Evolutionary conservation across 2,113 vertebrate genomes (phyloP), one percentile per base, ranked within the genome.

Genomic region (Oryzias javanicus): DNA sequence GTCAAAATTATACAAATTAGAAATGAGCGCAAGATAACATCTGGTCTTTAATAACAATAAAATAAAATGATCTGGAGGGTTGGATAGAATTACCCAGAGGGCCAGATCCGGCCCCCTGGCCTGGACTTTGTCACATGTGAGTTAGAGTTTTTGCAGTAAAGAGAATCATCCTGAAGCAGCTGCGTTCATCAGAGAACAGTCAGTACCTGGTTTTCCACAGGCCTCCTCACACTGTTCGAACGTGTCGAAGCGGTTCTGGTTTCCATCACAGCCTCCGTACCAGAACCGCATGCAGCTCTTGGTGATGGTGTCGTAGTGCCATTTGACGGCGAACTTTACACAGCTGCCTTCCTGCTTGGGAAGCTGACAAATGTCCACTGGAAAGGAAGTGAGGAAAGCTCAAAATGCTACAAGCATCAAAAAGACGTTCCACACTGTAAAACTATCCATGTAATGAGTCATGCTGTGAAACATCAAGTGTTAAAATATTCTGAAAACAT

Each of bases 221-320:
- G 92, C 56, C 45, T 85, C 92, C 82, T 92, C 88, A 86, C 97
- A 99, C 79, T 97, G 90, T 59, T 91, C 90, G 65, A 94, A 91
- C 0, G 93, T 93, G 22, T 90, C 35, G 12, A 99, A 99, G 78
- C 91, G 91, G 87, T 99, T 99, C 62, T 91, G 88, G 1, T 99
- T 99, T 25, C 96, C 96, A 0, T 91, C 92, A 0, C 97, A 99
- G 70, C 94, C 93, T 3, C 97, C 93, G 0, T 96, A 96, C 97
- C 97, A 99, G 92, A 98, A 99, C 14, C 96, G 89, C 0, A 86
- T 85, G 0, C 97, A 99, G 73, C 85, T 92, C 67, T 88, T 90
- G 46, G 83, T 93, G 4, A 79, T 0, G 0, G 72, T 5, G 16
- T 98, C 94, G 0, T 89, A 94, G 89, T 94, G 80, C 97, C 97